Conservation (phyloP, 2,113 vertebrate species). For the Neodon shergylaensis region DNA sequence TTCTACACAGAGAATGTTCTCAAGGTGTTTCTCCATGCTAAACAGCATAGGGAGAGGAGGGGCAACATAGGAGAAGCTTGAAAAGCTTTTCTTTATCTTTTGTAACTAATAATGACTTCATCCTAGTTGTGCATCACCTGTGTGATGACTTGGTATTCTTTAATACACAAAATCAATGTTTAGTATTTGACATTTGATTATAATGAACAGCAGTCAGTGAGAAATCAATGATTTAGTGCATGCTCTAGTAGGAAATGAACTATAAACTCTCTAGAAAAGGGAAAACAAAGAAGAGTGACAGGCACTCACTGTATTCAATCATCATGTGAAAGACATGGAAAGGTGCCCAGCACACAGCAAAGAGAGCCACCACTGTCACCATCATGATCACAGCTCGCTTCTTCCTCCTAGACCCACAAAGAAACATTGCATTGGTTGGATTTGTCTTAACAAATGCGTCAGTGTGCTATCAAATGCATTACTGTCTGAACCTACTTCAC, state of each 20-base stretch:
- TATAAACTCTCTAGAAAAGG: neutral
- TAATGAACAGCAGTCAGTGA: neutral
- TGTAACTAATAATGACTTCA: neutral
- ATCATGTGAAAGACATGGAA: conserved; percentile 87
- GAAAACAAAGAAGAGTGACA: neutral
- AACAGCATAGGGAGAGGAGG: neutral
- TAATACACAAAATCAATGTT: neutral
- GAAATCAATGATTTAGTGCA: neutral
- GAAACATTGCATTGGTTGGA: neutral
- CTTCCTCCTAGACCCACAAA: conserved; percentile 85
- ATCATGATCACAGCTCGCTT: conserved; percentile 87
- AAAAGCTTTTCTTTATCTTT: neutral
- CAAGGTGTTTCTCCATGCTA: neutral
- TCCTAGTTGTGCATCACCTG: neutral
- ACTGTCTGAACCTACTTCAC: neutral
- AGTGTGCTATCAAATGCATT: neutral
- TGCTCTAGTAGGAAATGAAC: neutral
- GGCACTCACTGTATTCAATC: conserved; percentile 86
- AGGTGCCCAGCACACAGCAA: conserved; percentile 87
- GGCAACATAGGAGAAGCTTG: accelerated
- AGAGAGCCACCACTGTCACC: conserved; percentile 87
- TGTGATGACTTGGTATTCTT: neutral
- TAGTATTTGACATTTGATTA: neutral
- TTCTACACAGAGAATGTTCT: neutral
- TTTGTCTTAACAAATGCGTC: neutral